Conservation (phyloP, 1,140 invertebrate species). For the Drosophila obscura region DNA sequence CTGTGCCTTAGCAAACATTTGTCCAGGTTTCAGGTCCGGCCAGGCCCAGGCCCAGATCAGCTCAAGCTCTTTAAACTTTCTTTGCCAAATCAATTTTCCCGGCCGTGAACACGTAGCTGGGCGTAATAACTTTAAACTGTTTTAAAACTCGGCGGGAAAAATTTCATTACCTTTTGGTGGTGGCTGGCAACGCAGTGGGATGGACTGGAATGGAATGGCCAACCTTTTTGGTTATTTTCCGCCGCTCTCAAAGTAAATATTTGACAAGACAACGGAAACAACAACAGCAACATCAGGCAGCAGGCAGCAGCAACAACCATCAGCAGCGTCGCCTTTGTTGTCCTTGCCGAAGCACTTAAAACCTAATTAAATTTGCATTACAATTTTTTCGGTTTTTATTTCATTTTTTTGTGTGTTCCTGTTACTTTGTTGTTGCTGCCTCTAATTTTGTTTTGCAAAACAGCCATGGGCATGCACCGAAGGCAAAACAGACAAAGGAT, state of each 20-base stretch:
- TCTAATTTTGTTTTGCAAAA: constrained; percentile 77
- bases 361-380: constrained; percentile 82
- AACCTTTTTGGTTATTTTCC: constrained; percentile 76
- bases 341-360: constrained; percentile 75
- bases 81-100: constrained; percentile 70
- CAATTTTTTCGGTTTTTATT: constrained; percentile 65
- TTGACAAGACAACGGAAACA: constrained; percentile 65
- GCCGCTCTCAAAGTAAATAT: constrained; percentile 77
- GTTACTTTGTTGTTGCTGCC: constrained; percentile 24
- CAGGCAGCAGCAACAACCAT: constrained; percentile 13
- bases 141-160: constrained; percentile 75
- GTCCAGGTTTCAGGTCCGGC: background rate
- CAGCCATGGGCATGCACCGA: constrained; percentile 58
- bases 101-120: constrained; percentile 59
- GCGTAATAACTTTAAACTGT: constrained; percentile 79
- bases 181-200: background rate
- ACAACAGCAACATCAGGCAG: constrained; percentile 30
- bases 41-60: constrained; percentile 2
- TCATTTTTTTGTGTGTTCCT: constrained; percentile 5
- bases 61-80: constrained; percentile 59
- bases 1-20: constrained; percentile 54
- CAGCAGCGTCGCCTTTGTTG: constrained; percentile 49
- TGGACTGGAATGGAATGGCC: constrained; percentile 12
- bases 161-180: constrained; percentile 73
- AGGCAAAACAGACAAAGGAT: constrained; percentile 48